Base-by-base conservation (phyloP, 2,113 vertebrate genomes). In the Sigmodon hispidus region DNA sequence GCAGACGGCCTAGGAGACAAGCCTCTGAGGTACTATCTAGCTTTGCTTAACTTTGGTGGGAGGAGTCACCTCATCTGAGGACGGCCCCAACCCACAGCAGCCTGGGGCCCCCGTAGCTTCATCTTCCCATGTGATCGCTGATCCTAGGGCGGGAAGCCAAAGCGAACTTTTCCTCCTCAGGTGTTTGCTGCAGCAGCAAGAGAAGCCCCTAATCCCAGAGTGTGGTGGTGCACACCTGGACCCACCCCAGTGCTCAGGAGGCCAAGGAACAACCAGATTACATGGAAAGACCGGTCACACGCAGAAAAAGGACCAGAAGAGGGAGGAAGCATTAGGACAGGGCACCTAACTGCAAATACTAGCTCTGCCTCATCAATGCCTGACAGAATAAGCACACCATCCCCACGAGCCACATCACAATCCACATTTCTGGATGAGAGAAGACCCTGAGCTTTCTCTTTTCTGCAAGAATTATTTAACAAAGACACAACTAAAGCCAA, bases 341-440 rank as follows among this genome's bases (percentile, higher is more conserved):
- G 50, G 45, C 88, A 91, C 26, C 48, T 91, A 95, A 91, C 1
- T 45, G 75, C 94, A 94, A 94, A 89, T n/a, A 45, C 31, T 84
- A n/a, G 57, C 84, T 50, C 10, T 21, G 31, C 65, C 79, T 31
- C 48, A 40, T 65, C 50, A 75, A 55, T 90, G 21, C 11, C n/a
- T 26, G 36, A 36, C 90, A 92, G 72, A 40, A 91, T 65, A 55
- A 95, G 69, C 29, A 77, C n/a, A 31, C 24, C 16, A 90, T 52
- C 50, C n/a, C 59, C 76, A 67, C 69, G 22, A 55, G 21, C 55
- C n/a, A 93, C 80, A 24, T 65, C 45, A 87, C 55, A 92, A 76
- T 50, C 70, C 1, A 9, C 67, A 85, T 85, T 84, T 96, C 36
- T 2, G 22, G 8, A 22, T 50, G 91, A 94, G 69, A 90, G 84